phyloP scores from a whole-genome alignment of 2,888 invertebrate genomes.

The Perizoma flavofasciatum region DNA sequence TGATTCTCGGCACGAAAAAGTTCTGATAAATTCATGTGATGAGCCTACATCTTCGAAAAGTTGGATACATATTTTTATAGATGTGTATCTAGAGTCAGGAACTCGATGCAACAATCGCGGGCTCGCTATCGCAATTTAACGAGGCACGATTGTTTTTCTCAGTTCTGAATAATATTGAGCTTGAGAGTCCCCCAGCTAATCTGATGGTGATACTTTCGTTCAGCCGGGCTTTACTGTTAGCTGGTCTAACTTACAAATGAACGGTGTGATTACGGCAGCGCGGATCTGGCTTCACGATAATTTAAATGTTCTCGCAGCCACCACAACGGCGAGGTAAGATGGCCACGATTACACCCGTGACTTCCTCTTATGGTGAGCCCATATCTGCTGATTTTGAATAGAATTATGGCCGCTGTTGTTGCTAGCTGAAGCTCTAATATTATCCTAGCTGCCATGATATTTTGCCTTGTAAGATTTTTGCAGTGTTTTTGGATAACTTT shows the following conservation, averaged over 20 bases:
- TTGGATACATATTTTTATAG: slow-evolving; percentile 47
- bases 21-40: slow-evolving; percentile 52
- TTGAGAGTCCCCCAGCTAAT: slow-evolving; percentile 68
- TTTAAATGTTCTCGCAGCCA: slow-evolving; percentile 79
- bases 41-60: slow-evolving; percentile 36
- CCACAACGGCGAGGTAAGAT: slow-evolving; percentile 62
- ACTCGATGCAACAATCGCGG: slow-evolving; percentile 70
- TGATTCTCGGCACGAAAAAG: slow-evolving; percentile 46
- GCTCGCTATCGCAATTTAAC: slow-evolving; percentile 78
- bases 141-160: slow-evolving; percentile 82
- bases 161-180: slow-evolving; percentile 83
- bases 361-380: slow-evolving; percentile 74
- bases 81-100: slow-evolving; percentile 52
- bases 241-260: slow-evolving; percentile 77
- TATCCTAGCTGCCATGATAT: slow-evolving; percentile 28
- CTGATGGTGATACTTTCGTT: slow-evolving; percentile 80
- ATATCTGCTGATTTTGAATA: slow-evolving; percentile 73
- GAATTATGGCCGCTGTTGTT: slow-evolving; percentile 60
- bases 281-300: slow-evolving; percentile 79
- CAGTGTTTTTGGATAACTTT: background rate
- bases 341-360: slow-evolving; percentile 71
- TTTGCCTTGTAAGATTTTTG: slow-evolving; percentile 14
- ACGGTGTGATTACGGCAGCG: slow-evolving; percentile 79
- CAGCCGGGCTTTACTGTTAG: slow-evolving; percentile 71
- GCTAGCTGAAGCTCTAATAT: slow-evolving; percentile 33